A percentile compares a stretch with the other conserved stretches of the same genome.
phyloP scores from a whole-genome alignment of 1,140 invertebrate genomes.

The Solenopsis fugax region DNA sequence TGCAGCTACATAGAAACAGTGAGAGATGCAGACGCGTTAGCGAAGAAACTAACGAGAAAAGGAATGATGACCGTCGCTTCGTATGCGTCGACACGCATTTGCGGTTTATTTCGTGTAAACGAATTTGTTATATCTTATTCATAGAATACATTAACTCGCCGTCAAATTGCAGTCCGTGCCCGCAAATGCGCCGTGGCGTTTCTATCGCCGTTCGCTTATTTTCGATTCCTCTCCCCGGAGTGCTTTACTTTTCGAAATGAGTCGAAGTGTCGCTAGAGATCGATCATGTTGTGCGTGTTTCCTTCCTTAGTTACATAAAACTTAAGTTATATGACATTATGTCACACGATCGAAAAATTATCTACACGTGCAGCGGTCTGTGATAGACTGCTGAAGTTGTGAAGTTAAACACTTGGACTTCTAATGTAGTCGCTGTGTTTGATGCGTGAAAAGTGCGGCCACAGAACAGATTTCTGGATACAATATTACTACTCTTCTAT shows the following conservation, averaged over 20 bases:
- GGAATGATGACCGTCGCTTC: not conserved
- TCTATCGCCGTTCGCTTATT: not conserved
- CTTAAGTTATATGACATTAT: not conserved
- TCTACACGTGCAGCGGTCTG: not conserved
- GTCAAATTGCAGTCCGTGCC: slow-evolving; percentile 20
- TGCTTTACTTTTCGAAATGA: slow-evolving; percentile 33
- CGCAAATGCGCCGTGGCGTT: slow-evolving; percentile 1
- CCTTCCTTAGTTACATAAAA: slow-evolving; percentile 13
- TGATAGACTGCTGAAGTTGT: not conserved
- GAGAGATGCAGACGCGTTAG: not conserved
- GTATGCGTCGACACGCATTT: slow-evolving; percentile 1
- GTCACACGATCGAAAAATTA: not conserved
- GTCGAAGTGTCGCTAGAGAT: slow-evolving; percentile 12
- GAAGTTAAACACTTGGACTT: not conserved
- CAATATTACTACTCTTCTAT: too few relatives aligned
- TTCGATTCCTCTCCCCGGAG: not conserved
- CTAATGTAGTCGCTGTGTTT: not conserved
- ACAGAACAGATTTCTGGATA: too few relatives aligned
- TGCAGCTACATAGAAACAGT: not conserved
- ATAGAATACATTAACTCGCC: slow-evolving; percentile 17
- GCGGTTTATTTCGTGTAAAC: slow-evolving; percentile 25
- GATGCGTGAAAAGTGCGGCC: too few relatives aligned
- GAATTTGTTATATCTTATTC: slow-evolving; percentile 41
- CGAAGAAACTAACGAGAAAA: slow-evolving; percentile 42
- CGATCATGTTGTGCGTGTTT: not conserved